These are phyloP conservation scores for Mythimna albipuncta DNA, from an alignment of 2,888 invertebrate species.

Conservation along the genomic window DNA sequence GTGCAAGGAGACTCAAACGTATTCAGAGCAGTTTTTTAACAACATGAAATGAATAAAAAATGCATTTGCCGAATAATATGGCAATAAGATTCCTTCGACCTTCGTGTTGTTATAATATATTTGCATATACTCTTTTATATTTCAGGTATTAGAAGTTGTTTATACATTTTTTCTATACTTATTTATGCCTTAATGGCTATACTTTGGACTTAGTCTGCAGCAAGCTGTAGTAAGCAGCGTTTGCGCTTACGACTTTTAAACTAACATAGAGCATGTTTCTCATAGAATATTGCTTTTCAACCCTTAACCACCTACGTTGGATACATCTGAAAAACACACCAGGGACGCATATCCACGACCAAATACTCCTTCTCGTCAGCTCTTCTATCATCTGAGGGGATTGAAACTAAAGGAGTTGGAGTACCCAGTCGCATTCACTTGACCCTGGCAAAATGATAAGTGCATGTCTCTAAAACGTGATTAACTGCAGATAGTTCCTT, in stretches of 20 bases:
- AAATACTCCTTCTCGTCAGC: no score
- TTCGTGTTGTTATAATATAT: slow-evolving; percentile 22
- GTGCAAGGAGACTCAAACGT: slow-evolving; percentile 21
- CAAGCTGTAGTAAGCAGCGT: not conserved
- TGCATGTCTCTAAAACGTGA: no score
- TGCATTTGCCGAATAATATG: slow-evolving; percentile 40
- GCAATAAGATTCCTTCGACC: slow-evolving; percentile 5
- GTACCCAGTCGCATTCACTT: no score
- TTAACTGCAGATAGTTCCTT: no score
- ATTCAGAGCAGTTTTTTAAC: slow-evolving; percentile 28
- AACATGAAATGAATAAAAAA: slow-evolving; percentile 40
- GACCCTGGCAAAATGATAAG: no score
- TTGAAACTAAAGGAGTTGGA: no score
- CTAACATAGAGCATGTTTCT: not conserved
- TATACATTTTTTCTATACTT: no score
- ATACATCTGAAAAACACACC: no score
- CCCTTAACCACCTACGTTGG: no score
- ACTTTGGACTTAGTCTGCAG: not conserved
- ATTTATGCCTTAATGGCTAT: not conserved
- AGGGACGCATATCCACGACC: no score
- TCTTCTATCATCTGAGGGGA: no score
- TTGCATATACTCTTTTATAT: not conserved
- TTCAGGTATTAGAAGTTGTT: not conserved
- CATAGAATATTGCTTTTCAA: not conserved
- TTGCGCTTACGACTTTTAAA: not conserved